Evolutionary conservation across 2,888 invertebrate species (phyloP).

Genomic region (Xanthostigma xanthostigma): DNA sequence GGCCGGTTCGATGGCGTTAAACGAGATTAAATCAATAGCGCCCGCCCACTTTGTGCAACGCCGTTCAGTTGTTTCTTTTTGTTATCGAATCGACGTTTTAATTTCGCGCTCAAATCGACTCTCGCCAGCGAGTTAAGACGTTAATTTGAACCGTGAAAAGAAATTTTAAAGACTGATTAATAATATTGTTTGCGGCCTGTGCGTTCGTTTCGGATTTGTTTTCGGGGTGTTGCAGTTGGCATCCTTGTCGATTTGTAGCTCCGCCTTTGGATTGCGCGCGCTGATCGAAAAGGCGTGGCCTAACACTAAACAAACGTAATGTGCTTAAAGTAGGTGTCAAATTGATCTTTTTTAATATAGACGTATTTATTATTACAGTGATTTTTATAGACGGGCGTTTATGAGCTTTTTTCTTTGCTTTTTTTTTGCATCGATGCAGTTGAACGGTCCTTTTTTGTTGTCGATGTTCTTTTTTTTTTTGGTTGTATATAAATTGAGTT

Average conservation of each 20-base stretch:
- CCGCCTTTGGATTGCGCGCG: slow-evolving; percentile 19
- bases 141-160: neutral
- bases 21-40: slow-evolving; percentile 21
- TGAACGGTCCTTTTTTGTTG: too few species aligned
- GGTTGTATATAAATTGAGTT: too few species aligned
- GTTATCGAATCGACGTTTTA: too few species aligned
- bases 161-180: neutral
- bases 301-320: slow-evolving; percentile 15
- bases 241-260: neutral
- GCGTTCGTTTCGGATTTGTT: neutral
- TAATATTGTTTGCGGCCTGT: neutral
- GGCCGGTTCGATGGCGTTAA: slow-evolving; percentile 19
- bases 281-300: slow-evolving; percentile 17
- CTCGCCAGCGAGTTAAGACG: too few species aligned
- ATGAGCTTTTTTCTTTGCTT: too few species aligned
- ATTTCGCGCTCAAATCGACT: too few species aligned
- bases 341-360: slow-evolving; percentile 1
- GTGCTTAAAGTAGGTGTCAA: slow-evolving; percentile 22
- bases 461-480: too few species aligned
- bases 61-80: too few species aligned
- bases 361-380: too few species aligned
- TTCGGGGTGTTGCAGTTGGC: neutral
- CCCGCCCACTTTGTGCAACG: slow-evolving; percentile 19
- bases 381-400: too few species aligned
- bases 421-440: too few species aligned